A percentile compares a stretch with the other conserved stretches of the same genome.
Evolutionary conservation across 2,113 vertebrate species (phyloP).

Genomic region (Turdus rufiventris): DNA sequence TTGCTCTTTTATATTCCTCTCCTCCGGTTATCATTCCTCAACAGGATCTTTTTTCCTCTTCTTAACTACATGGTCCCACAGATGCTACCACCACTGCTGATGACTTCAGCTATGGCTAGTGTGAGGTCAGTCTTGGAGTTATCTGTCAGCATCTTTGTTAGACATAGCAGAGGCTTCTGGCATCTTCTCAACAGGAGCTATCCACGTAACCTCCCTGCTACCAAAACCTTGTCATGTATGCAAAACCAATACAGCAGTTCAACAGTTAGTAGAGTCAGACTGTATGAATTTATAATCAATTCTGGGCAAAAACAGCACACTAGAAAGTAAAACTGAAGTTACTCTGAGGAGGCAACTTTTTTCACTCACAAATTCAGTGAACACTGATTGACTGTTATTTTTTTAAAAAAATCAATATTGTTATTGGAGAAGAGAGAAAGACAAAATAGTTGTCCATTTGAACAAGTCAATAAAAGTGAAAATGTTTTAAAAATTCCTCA

Average conservation of each 20-base stretch:
- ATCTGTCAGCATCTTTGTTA: background rate
- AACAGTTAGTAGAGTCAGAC: background rate
- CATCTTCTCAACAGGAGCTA: background rate
- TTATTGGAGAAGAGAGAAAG: slow-evolving; percentile 24
- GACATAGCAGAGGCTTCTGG: background rate
- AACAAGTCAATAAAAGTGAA: slow-evolving; percentile 40
- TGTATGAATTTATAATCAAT: background rate
- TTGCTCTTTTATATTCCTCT: background rate
- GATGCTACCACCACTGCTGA: background rate
- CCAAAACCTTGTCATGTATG: background rate
- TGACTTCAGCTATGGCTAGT: background rate
- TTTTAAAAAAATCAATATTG: slow-evolving; percentile 1
- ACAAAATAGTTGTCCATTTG: slow-evolving; percentile 24
- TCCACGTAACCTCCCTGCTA: background rate
- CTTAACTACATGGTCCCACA: background rate
- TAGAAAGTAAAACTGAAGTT: background rate
- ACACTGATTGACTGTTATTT: slow-evolving; percentile 6
- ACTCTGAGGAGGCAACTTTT: background rate
- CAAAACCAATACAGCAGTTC: background rate
- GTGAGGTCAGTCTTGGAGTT: background rate
- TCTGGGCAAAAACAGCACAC: background rate
- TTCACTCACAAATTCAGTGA: background rate
- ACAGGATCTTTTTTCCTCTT: background rate
- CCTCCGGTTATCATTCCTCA: no score
- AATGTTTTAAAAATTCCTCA: slow-evolving; percentile 19